Base-by-base conservation (phyloP, 1,140 invertebrate genomes). In the Anastatus disparis region DNA sequence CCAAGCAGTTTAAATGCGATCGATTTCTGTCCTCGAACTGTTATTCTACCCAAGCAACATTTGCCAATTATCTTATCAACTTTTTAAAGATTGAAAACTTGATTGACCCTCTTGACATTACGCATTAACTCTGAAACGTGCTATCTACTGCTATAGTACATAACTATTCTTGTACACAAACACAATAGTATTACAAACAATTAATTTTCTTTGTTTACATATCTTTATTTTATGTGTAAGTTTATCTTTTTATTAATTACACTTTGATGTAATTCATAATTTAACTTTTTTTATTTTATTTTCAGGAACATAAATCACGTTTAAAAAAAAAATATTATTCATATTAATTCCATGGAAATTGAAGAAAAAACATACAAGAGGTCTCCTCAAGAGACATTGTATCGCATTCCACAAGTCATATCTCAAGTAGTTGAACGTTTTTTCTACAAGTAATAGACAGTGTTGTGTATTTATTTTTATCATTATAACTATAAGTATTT, bases 351-450 rank as follows among this genome's bases (percentile, higher is more conserved):
- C 70, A 81, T 82, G 79, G 79, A 83, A 20, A 52, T 70, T 48
- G 70, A 74, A 3, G 74, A 73, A 38, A 44, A 59, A 44, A n/a
- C 3, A 22, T 71, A 71, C 1, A 72, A 53, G 56, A 73, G 44
- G 52, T 72, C 72, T 46, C 38, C 70, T 0, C 55, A 26, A 4
- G 59, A 55, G 62, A 69, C 61, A 10, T 40, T 80, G 17, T 65
- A 70, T 58, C 74, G 58, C 6, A 70, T 85, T 62, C 81, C 84
- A 1, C 72, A 77, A 52, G 72, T 66, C 22, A 77, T 84, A 27
- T 82, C 83, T 2, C 73, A 74, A 42, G 40, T 70, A 1, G 77
- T 82, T 0, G 81, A 85, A 58, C 69, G 76, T 35, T 82, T 84
- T 29, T 84, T 84, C 59, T 84, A 85, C 67, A 73, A 64, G 84